Evolutionary conservation across 35 echinoderm and acorn worm species (phyloP), one percentile per base, ranked within the genome.

Genomic region (Heliocidaris tuberculata): DNA sequence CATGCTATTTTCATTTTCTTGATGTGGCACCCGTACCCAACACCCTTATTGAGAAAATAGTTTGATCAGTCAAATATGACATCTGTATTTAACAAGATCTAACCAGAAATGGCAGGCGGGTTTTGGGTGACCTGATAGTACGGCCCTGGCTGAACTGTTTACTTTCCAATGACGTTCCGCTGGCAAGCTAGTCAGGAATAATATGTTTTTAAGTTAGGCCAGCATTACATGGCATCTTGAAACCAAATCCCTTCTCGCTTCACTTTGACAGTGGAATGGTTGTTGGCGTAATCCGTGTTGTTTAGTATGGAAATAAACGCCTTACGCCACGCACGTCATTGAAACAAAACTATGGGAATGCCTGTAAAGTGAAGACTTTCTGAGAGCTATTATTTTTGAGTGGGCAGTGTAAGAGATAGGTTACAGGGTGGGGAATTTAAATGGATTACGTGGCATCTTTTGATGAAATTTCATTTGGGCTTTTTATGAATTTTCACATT

Each of bases 121-220:
- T n/a, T 78, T n/a, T 78, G 5, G 19, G 21, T 78, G 65, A 78
- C 21, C 65, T n/a, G 65, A 78, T 78, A 56, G 52, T 56, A 8
- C 19, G 65, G 0, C 21, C 19, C 7, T n/a, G 21, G 27, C 52
- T 56, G 52, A 56, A 56, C 52, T 56, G 52, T 56, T 56, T 56
- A 56, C 52, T 15, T 56, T 56, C 11, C 52, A 12, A 56, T 56
- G 52, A 56, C 52, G 52, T 56, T 56, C 52, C 52, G 10, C 52
- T 78, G 21, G 7, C 65, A 78, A 78, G 27, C 65, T 24, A 78
- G 65, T 78, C 65, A 78, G 65, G 65, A 78, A 78, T 78, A 78
- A 78, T 78, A 78, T 78, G 65, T 78, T 78, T 78, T 78, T 78
- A 78, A 78, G 65, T 78, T 78, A 78, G 65, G 65, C 65, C 65